Evolutionary conservation across 2,797 vertebrate species (phyloP), one percentile per base, ranked within the genome.

Genomic region (Schizothorax lantsangensis): DNA sequence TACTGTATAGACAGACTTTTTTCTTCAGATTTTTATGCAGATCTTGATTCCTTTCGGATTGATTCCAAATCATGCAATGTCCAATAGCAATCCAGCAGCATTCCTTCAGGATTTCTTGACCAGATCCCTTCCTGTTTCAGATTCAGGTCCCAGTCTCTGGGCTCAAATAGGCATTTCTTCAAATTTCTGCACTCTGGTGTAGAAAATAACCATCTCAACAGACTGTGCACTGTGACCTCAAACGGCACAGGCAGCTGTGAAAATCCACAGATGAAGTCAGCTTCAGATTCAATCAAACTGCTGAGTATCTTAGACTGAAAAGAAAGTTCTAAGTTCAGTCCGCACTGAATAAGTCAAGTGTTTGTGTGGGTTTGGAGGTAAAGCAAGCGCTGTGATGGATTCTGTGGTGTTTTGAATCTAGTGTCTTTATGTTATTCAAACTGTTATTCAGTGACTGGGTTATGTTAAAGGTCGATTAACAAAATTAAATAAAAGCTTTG

Each of bases 251-350:
- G 17, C 47, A 21, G 17, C 49, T 52, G 47, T 12, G 47, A 36
- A 52, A 78, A 78, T n/a, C 49, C 75, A 40, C 52, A 59, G 33
- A 79, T 79, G 52, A 78, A 79, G 19, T 38, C 19, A 40, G 77
- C 77, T 79, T 40, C 77, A 40, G 77, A 79, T 79, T 79, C 75
- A 74, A 47, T 74, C 72, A 79, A 40, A 40, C 33, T 57, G 15
- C 14, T 2, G 21, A 79, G 21, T 5, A 57, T 59, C 21, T 59
- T 26, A 9, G 3, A 2, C 33, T 26, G 52, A 59, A 59, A 57
- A 79, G 77, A n/a, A 79, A 17, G 54, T n/a, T 59, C 52, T n/a
- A 15, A n/a, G 75, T 59, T 79, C 54, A 43, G 23, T 17, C 11
- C 12, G 5, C 36, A 10, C 54, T 59, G 75, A 78, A 40, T 14